A percentile compares a stretch with the other conserved stretches of the same genome.
These are phyloP conservation scores for western clawed frog (Xenopus tropicalis) DNA, from an alignment of 2,113 vertebrate genomes.

Conservation along the genomic window DNA sequence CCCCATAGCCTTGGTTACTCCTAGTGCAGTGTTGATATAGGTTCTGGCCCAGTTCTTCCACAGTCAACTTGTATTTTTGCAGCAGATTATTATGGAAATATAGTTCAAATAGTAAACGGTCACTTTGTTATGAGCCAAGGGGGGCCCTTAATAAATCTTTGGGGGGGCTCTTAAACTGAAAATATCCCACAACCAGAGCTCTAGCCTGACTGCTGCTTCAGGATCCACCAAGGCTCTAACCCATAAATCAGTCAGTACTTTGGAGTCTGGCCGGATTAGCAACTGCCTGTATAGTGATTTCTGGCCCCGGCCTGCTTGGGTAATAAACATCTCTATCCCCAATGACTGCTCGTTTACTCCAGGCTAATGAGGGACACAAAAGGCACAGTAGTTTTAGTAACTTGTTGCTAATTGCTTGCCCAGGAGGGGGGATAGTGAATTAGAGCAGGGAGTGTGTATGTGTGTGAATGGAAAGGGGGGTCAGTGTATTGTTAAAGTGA, in stretches of 20 bases:
- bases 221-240: neutral
- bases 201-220: neutral
- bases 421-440: neutral
- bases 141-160: neutral
- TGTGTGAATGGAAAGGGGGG: neutral
- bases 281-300: neutral
- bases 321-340: slow-evolving; percentile 10
- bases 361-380: slow-evolving; percentile 11
- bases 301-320: slow-evolving; percentile 7
- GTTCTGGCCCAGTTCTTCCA: too few relatives aligned
- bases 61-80: too few relatives aligned
- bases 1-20: too few relatives aligned
- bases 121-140: too few relatives aligned
- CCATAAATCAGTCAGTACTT: slow-evolving; percentile 1
- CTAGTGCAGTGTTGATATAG: too few relatives aligned
- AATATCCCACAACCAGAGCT: neutral
- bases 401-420: slow-evolving; percentile 21
- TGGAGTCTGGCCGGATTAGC: neutral
- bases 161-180: too few relatives aligned
- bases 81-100: too few relatives aligned
- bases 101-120: too few relatives aligned
- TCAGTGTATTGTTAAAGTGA: neutral
- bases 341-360: neutral
- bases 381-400: neutral
- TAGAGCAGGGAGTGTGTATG: neutral